These are phyloP conservation scores for Cylloceria caligata DNA, from an alignment of 2,888 invertebrate species.

Conservation along the genomic window DNA sequence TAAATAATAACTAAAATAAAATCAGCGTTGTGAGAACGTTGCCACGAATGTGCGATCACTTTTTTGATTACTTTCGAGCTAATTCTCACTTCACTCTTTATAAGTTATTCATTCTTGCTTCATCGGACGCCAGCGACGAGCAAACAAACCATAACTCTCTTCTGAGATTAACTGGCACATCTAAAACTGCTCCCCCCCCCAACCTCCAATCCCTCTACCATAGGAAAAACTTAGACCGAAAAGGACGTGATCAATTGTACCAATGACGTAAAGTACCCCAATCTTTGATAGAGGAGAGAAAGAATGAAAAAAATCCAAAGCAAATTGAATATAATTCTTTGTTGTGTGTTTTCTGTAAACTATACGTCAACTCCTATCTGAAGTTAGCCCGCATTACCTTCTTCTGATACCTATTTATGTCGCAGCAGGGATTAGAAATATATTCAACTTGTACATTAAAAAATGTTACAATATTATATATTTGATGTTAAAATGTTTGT, in stretches of 20 bases:
- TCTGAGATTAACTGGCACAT: slow-evolving; percentile 1
- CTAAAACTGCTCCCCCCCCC: no score
- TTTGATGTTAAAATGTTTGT: no score
- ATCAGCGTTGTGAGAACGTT: slow-evolving; percentile 52
- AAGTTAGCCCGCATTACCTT: not conserved
- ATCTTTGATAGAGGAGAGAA: not conserved
- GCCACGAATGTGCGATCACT: slow-evolving; percentile 47
- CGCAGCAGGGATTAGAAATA: not conserved
- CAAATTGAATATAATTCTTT: not conserved
- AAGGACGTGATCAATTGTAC: not conserved
- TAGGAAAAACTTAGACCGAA: not conserved
- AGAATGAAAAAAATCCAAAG: not conserved
- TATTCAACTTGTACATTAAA: not conserved
- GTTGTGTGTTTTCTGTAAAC: not conserved
- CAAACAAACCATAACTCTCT: slow-evolving; percentile 6
- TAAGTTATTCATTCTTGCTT: slow-evolving; percentile 42
- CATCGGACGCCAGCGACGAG: not conserved
- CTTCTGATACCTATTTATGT: not conserved
- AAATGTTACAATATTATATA: not conserved
- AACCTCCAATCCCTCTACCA: not conserved
- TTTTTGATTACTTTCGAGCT: slow-evolving; percentile 47
- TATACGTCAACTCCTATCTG: not conserved
- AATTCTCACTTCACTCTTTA: slow-evolving; percentile 25
- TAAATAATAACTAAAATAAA: slow-evolving; percentile 1
- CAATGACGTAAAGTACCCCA: not conserved